A percentile compares a stretch with the other conserved stretches of the same genome.
These are phyloP conservation scores for Cyprinodon variegatus DNA, from an alignment of 2,113 vertebrate species.

Conservation along the genomic window DNA sequence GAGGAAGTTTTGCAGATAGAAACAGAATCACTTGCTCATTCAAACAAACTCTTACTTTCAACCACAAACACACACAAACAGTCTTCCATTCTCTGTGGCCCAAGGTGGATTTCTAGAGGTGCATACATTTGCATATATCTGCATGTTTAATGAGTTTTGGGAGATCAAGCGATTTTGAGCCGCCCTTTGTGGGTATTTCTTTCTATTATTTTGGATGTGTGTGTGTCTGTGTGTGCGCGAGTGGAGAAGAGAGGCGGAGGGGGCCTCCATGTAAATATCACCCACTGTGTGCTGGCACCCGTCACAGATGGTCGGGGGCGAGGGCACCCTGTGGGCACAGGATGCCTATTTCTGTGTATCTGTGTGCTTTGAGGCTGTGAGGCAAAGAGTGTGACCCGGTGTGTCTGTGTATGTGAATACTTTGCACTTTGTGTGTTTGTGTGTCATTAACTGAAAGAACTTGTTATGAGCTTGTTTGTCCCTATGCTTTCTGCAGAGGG, in stretches of 20 bases:
- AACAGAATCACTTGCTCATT: constrained; percentile 40
- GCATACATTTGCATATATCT: constrained; percentile 82
- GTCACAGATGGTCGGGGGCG: constrained; percentile 77
- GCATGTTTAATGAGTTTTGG: constrained; percentile 79
- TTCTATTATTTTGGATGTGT: constrained; percentile 30
- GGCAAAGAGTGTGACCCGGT: constrained; percentile 45
- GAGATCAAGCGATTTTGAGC: constrained; percentile 75
- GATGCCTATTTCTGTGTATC: constrained; percentile 74
- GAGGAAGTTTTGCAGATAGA: constrained; percentile 45
- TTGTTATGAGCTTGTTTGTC: constrained; percentile 13
- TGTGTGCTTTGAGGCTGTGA: constrained; percentile 54
- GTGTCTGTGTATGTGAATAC: constrained; percentile 16
- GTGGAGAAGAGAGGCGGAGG: not conserved
- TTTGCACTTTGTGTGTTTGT: constrained; percentile 29
- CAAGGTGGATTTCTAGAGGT: constrained; percentile 82
- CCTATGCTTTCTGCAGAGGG: constrained; percentile 19
- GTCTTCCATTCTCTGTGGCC: constrained; percentile 71
- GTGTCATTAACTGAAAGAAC: constrained; percentile 18
- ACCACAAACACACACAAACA: constrained; percentile 44
- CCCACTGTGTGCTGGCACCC: constrained; percentile 77
- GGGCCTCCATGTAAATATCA: constrained; percentile 73
- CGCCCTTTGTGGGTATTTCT: constrained; percentile 78
- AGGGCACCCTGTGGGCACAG: constrained; percentile 76
- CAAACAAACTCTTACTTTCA: constrained; percentile 53
- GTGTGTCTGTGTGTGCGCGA: constrained; percentile 6